A percentile compares a stretch with the other conserved stretches of the same genome.
Conservation (phyloP, 2,888 invertebrate genomes). For the Anodontia alba region DNA sequence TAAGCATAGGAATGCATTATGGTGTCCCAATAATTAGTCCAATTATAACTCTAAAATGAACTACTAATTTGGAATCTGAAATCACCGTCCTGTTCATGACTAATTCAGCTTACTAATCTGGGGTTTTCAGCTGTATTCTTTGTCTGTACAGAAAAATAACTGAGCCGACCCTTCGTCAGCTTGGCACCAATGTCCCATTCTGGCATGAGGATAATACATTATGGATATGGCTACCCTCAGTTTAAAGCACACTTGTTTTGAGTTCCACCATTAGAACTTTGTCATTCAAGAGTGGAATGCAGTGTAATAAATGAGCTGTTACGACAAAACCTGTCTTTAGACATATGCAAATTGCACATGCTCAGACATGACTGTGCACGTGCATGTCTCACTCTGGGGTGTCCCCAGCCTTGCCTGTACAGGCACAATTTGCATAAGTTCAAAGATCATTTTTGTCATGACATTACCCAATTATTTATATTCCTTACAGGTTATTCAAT, state of each 20-base stretch:
- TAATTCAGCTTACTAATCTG: not conserved
- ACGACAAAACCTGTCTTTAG: not conserved
- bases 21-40: too few relatives aligned
- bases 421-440: too few relatives aligned
- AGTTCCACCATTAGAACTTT: slow-evolving; percentile 16
- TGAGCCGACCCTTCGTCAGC: slow-evolving; percentile 16
- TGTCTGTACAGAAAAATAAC: not conserved
- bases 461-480: too few relatives aligned
- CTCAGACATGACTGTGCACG: too few relatives aligned
- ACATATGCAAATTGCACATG: too few relatives aligned
- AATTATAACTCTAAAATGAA: too few relatives aligned
- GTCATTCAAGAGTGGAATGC: slow-evolving; percentile 15
- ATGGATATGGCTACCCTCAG: not conserved
- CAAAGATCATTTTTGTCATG: too few relatives aligned
- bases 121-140: not conserved
- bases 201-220: not conserved
- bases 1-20: too few relatives aligned
- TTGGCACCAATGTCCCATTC: slow-evolving; percentile 3
- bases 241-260: slow-evolving; percentile 21
- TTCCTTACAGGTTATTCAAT: slow-evolving; percentile 8
- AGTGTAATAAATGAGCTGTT: not conserved
- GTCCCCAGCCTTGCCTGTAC: too few relatives aligned
- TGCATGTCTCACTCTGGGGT: too few relatives aligned
- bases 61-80: too few relatives aligned
- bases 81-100: not conserved